Conservation (phyloP, 2,888 invertebrate species). For the Acleris literana region DNA sequence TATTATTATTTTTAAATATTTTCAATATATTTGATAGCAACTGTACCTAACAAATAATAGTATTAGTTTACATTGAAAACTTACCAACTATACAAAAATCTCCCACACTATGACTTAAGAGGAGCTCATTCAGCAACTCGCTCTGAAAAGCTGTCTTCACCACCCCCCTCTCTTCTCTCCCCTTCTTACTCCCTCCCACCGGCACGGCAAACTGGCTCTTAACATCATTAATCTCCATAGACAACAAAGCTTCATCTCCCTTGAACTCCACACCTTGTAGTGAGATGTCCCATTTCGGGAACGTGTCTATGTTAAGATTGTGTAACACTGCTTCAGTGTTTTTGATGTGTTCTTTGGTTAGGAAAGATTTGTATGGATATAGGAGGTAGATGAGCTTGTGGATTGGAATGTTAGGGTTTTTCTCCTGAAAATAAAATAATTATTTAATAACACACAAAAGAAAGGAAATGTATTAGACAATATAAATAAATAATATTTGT, state of each 20-base stretch:
- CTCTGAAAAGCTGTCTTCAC: slow-evolving; percentile 92
- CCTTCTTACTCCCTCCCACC: slow-evolving; percentile 58
- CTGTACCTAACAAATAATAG: not conserved
- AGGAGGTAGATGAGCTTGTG: slow-evolving; percentile 88
- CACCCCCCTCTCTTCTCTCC: slow-evolving; percentile 54
- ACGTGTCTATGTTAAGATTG: slow-evolving; percentile 81
- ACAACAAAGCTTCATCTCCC: slow-evolving; percentile 66
- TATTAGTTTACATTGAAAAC: slow-evolving; percentile 38
- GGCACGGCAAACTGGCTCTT: slow-evolving; percentile 71
- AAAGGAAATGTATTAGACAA: no score
- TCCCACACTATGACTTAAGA: slow-evolving; percentile 89
- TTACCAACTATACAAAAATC: slow-evolving; percentile 93
- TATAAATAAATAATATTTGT: no score
- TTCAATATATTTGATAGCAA: no score
- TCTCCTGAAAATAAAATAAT: slow-evolving; percentile 81
- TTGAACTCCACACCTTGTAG: slow-evolving; percentile 56
- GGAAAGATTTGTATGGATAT: slow-evolving; percentile 92
- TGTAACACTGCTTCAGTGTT: slow-evolving; percentile 88
- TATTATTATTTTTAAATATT: no score
- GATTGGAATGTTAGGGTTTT: slow-evolving; percentile 86
- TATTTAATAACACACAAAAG: no score
- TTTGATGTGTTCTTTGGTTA: slow-evolving; percentile 89
- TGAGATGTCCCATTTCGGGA: slow-evolving; percentile 53
- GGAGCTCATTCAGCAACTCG: slow-evolving; percentile 88
- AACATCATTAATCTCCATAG: slow-evolving; percentile 66